Conservation (phyloP, 2,797 vertebrate genomes). For the Cichlasoma orientale region DNA sequence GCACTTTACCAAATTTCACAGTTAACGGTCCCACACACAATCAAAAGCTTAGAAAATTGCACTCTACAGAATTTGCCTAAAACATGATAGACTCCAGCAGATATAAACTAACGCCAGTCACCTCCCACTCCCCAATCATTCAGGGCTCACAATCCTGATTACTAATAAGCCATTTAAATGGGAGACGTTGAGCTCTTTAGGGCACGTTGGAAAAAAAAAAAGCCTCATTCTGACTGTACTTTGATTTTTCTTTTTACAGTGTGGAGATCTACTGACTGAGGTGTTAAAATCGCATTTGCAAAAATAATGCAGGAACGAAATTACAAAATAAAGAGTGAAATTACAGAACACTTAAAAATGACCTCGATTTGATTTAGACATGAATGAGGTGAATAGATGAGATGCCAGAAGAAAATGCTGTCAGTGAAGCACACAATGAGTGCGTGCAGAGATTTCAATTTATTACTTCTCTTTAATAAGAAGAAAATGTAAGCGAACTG, state of each 20-base stretch:
- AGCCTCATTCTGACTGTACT: not conserved
- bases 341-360: not conserved
- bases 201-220: not conserved
- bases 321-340: not conserved
- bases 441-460: not conserved
- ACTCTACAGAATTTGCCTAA: constrained; percentile 1
- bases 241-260: not conserved
- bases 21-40: not conserved
- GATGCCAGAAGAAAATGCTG: not conserved
- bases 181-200: not conserved
- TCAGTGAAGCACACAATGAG: not conserved
- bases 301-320: not conserved
- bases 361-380: not conserved
- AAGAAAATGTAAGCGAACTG: not conserved
- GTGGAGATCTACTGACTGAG: not conserved
- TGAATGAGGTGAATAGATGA: not conserved
- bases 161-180: not conserved
- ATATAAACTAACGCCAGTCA: constrained; percentile 1
- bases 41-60: constrained; percentile 7
- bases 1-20: constrained; percentile 2
- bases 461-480: not conserved
- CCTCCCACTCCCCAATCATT: not conserved
- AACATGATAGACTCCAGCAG: not conserved
- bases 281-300: not conserved
- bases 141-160: not conserved